Percentiles rank a stretch among this genome's conserved stretches.
Evolutionary conservation across 1,140 invertebrate genomes (phyloP).

Genomic region (Antheraea mylitta): DNA sequence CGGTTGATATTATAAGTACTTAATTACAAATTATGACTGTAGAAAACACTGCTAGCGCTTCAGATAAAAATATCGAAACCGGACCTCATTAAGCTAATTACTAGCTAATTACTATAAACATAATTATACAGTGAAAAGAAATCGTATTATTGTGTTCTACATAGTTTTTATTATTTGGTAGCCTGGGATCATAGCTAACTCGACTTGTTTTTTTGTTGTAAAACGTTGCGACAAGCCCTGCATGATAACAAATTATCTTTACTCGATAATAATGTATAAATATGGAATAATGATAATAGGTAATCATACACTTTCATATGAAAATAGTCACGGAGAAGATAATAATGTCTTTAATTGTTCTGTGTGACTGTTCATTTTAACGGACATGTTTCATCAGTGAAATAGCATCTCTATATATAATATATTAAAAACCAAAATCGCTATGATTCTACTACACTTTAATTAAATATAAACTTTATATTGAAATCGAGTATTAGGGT

Average conservation of each 20-base stretch:
- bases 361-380: background rate
- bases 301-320: background rate
- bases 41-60: too few relatives aligned
- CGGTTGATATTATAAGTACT: too few relatives aligned
- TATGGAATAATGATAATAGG: slow-evolving; percentile 1
- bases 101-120: too few relatives aligned
- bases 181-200: background rate
- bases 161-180: background rate
- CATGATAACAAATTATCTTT: slow-evolving; percentile 8
- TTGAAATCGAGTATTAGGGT: too few relatives aligned
- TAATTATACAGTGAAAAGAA: background rate
- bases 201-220: slow-evolving; percentile 6
- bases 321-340: background rate
- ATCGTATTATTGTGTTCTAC: background rate
- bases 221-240: background rate
- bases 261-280: slow-evolving; percentile 3
- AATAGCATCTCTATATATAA: background rate
- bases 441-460: too few relatives aligned
- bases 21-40: too few relatives aligned
- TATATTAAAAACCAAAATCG: too few relatives aligned
- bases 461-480: too few relatives aligned
- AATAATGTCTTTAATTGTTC: background rate
- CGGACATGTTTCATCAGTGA: background rate
- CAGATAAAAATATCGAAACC: too few relatives aligned
- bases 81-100: too few relatives aligned